Evolutionary conservation across 2,797 vertebrate genomes (phyloP), one percentile per base, ranked within the genome.

Genomic region (Xenopus petersii): DNA sequence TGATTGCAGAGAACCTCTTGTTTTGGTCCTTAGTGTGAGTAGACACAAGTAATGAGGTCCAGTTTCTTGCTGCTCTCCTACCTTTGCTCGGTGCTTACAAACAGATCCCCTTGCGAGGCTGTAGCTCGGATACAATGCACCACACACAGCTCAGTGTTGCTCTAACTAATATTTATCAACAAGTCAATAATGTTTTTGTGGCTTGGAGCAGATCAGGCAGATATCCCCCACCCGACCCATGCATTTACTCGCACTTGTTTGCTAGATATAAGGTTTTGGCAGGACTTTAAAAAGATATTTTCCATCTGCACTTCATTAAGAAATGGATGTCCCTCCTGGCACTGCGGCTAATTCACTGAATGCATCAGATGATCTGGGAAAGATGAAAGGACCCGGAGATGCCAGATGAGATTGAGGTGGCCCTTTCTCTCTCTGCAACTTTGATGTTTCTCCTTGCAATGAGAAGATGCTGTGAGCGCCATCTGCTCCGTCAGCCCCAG

Each of bases 201-300:
- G 54, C 24, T 16, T 1, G 1, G 30, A 1, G 30, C 17, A 61
- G 59, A 61, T 61, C 17, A 60, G 59, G 21, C 12, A 16, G 24
- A 60, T 60, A 13, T 3, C 4, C 61, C 24, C 0, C 17, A 2
- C 2, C 33, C 33, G 3, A 2, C 33, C 33, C 3, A 6, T 36
- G 74, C 54, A 62, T 64, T 17, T 48, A 5, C 42, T 71, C 62
- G 49, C 12, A n/a, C 49, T 10, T 47, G 62, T 77, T 66, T 61
- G 12, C 21, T 30, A 30, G 26, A 30, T 33, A 76, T 71, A 26
- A 55, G 15, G 54, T 61, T 33, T 60, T 71, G 75, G 75, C 63
- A 36, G 16, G 3, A 54, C 69, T 77, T 71, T 71, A 77, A 71
- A 71, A 46, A 62, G 63, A 71, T 77, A 66, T 30, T 71, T 71